phyloP scores from a whole-genome alignment of 2,113 vertebrate species.

The Procapra przewalskii region DNA sequence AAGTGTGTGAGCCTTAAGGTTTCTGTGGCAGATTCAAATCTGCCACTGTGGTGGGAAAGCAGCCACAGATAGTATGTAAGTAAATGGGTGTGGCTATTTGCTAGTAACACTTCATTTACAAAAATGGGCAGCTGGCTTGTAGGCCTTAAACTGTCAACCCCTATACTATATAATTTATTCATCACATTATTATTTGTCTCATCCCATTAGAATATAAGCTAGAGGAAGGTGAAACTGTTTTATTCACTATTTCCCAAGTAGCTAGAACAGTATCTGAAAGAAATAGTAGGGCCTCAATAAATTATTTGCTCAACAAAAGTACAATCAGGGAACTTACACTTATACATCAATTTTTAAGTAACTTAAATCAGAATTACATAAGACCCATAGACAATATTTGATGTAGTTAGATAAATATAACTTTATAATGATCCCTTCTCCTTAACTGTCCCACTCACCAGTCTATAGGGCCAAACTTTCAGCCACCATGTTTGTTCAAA shows the following conservation, averaged over 20 bases:
- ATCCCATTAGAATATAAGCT: background rate
- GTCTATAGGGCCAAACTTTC: background rate
- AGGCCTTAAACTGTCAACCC: background rate
- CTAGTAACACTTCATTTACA: background rate
- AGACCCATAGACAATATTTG: background rate
- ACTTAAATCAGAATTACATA: background rate
- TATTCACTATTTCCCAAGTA: background rate
- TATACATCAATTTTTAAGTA: background rate
- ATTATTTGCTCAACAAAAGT: background rate
- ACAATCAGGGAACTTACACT: background rate
- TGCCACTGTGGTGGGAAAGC: background rate
- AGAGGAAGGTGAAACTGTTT: background rate
- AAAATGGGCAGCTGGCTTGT: background rate
- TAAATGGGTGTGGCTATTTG: background rate
- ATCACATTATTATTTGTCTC: background rate
- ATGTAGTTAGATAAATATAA: background rate
- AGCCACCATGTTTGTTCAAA: background rate
- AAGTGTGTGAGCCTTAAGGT: background rate
- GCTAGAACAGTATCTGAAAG: background rate
- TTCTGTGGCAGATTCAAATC: background rate
- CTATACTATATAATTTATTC: background rate
- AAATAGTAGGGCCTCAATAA: background rate
- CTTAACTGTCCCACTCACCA: background rate
- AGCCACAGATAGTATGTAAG: background rate
- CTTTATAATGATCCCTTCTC: background rate